phyloP scores from a whole-genome alignment of 2,888 invertebrate genomes.

The Andrena chrysosceles region DNA sequence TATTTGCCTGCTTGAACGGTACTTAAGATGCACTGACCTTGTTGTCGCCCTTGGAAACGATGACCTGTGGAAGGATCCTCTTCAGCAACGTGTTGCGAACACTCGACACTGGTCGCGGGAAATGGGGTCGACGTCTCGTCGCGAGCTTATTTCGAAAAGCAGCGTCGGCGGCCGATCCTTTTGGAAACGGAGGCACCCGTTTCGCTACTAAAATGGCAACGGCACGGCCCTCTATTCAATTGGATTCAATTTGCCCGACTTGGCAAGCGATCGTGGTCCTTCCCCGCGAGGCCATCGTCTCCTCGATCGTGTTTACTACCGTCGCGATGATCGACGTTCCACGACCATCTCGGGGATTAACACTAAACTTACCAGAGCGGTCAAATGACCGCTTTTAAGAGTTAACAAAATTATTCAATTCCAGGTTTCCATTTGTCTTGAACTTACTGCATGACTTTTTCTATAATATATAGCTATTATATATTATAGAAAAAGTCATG shows the following conservation, averaged over 20 bases:
- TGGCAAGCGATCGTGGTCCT: slow-evolving; percentile 29
- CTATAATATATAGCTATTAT: no score
- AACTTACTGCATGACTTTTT: no score
- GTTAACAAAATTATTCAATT: no score
- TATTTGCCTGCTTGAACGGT: no score
- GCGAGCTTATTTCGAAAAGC: slow-evolving; percentile 20
- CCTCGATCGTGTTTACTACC: slow-evolving; percentile 22
- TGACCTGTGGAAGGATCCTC: slow-evolving; percentile 24
- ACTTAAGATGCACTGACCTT: slow-evolving; percentile 21
- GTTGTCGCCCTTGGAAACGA: not conserved
- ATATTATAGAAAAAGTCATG: no score
- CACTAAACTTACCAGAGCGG: no score
- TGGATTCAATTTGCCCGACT: slow-evolving; percentile 28
- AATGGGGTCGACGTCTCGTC: slow-evolving; percentile 31
- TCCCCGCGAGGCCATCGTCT: slow-evolving; percentile 14
- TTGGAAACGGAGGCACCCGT: not conserved
- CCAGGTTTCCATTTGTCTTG: no score
- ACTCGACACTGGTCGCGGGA: slow-evolving; percentile 15
- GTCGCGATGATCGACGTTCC: not conserved
- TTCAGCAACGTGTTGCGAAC: slow-evolving; percentile 35
- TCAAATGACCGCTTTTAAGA: no score
- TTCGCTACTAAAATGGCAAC: slow-evolving; percentile 38
- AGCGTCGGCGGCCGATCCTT: slow-evolving; percentile 6
- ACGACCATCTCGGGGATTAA: not conserved
- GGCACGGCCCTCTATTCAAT: slow-evolving; percentile 20